Conservation (phyloP, 2,113 vertebrate genomes). For the Nipponia nippon region DNA sequence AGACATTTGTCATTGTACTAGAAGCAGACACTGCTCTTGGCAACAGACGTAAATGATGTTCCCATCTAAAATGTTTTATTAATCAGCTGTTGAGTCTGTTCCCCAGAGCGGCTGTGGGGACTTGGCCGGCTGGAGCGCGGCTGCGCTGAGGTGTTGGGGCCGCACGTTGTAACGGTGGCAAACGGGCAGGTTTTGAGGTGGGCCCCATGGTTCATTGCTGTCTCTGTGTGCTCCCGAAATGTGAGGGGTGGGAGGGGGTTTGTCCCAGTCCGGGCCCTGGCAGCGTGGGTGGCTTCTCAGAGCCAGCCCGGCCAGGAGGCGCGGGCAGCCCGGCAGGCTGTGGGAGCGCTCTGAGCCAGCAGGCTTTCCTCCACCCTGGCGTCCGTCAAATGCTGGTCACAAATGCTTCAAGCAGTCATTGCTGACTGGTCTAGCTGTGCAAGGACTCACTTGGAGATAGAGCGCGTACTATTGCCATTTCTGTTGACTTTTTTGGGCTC, state of each 20-base stretch:
- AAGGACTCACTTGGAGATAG: background rate
- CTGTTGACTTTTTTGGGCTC: background rate
- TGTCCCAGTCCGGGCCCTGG: rapidly evolving
- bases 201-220: rapidly evolving
- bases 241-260: background rate
- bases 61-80: background rate
- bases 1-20: background rate
- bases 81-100: background rate
- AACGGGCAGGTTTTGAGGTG: rapidly evolving
- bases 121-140: rapidly evolving
- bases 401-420: background rate
- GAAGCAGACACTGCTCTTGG: background rate
- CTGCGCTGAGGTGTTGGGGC: rapidly evolving
- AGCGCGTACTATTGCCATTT: background rate
- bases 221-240: background rate
- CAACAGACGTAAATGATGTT: background rate
- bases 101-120: rapidly evolving
- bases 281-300: background rate
- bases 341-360: rapidly evolving
- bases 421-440: background rate
- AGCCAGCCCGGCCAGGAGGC: background rate
- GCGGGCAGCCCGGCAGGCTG: background rate
- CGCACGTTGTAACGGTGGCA: rapidly evolving
- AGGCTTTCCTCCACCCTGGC: background rate
- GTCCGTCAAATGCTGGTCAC: background rate